Evolutionary conservation across 2,797 vertebrate genomes (phyloP).

Genomic region (Staurois parvus): DNA sequence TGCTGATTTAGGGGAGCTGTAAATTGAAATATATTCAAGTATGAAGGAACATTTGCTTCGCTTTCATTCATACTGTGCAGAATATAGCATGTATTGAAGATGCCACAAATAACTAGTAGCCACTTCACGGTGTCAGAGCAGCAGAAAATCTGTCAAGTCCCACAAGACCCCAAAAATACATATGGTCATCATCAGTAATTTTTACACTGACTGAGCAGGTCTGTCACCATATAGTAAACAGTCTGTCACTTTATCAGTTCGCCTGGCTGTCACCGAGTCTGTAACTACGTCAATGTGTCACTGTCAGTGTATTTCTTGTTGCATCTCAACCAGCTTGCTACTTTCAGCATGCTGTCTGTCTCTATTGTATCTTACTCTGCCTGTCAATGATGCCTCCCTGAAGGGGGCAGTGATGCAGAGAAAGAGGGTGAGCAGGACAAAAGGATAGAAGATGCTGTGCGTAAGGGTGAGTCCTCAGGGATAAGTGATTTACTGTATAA

Average conservation of each 20-base stretch:
- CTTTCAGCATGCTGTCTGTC: constrained; percentile 42
- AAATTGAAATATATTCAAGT: neutral
- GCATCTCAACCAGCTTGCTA: constrained; percentile 42
- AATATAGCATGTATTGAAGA: constrained; percentile 14
- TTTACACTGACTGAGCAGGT: constrained; percentile 56
- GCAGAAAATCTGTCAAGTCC: constrained; percentile 57
- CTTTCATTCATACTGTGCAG: neutral
- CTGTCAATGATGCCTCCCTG: constrained; percentile 44
- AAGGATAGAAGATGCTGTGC: constrained; percentile 41
- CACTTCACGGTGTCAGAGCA: constrained; percentile 35
- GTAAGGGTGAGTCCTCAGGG: constrained; percentile 46
- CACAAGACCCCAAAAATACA: constrained; percentile 51
- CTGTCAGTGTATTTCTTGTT: constrained; percentile 34
- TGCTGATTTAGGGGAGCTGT: neutral
- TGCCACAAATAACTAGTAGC: constrained; percentile 28
- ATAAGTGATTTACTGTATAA: constrained; percentile 54
- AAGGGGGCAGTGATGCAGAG: constrained; percentile 53
- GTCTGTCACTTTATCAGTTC: constrained; percentile 46
- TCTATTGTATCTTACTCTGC: constrained; percentile 58
- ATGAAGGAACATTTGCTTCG: neutral
- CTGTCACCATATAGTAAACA: constrained; percentile 50
- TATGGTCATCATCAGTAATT: constrained; percentile 56
- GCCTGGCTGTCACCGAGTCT: constrained; percentile 33
- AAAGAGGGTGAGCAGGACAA: constrained; percentile 54
- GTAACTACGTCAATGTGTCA: constrained; percentile 46